Evolutionary conservation across 2,797 vertebrate species (phyloP).

Genomic region (Potorous gilbertii): DNA sequence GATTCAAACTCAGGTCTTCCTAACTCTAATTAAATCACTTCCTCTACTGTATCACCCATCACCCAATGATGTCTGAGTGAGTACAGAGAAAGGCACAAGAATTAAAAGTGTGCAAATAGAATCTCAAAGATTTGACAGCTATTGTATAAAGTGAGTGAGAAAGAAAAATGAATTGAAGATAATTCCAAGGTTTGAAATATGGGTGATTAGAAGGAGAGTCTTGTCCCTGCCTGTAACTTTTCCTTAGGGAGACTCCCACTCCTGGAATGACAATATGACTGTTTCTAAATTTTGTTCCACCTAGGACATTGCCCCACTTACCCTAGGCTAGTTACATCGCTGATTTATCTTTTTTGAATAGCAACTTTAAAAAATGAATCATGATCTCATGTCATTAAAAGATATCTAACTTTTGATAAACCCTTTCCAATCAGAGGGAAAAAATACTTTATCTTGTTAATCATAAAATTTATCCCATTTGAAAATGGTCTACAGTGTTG

Average conservation of each 20-base stretch:
- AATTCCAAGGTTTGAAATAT: not conserved
- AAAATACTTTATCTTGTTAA: conserved; percentile 20
- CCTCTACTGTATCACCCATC: not conserved
- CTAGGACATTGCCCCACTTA: not conserved
- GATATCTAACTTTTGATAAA: not conserved
- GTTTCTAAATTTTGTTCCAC: not conserved
- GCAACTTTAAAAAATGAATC: conserved; percentile 26
- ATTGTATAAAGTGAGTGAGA: not conserved
- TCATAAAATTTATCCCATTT: not conserved
- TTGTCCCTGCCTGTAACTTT: not conserved
- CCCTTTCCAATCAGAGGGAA: not conserved
- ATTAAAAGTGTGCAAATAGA: not conserved
- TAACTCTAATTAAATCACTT: not conserved
- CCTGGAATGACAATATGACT: not conserved
- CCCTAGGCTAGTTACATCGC: not conserved
- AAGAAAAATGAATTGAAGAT: not conserved
- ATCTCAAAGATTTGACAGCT: not conserved
- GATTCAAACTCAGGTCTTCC: not conserved
- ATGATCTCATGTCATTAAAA: conserved; percentile 10
- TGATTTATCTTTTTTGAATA: not conserved
- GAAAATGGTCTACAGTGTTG: not conserved
- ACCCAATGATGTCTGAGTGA: not conserved
- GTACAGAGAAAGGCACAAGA: not conserved
- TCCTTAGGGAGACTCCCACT: not conserved
- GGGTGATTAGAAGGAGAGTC: not conserved